These are phyloP conservation scores for Drosophila eohydei DNA, from an alignment of 2,888 invertebrate species.

Conservation along the genomic window DNA sequence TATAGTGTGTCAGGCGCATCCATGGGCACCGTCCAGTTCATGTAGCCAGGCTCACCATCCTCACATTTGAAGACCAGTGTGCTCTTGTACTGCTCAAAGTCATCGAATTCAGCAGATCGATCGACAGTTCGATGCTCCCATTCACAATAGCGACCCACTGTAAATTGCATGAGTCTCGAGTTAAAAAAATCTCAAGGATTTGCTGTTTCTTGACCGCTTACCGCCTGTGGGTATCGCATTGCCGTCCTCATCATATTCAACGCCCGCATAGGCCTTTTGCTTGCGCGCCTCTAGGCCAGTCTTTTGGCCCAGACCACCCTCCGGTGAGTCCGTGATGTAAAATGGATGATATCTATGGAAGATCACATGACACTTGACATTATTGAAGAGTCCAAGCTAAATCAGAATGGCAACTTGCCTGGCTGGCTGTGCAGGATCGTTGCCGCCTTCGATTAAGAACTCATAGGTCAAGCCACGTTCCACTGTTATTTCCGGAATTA, in stretches of 20 bases:
- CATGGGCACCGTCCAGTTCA: constrained; percentile 94
- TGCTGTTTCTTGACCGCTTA: constrained; percentile 73
- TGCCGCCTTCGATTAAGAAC: constrained; percentile 94
- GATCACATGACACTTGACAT: too few species aligned
- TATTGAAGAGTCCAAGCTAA: background rate
- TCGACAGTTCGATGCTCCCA: constrained; percentile 93
- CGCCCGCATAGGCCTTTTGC: constrained; percentile 92
- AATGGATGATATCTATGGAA: constrained; percentile 92
- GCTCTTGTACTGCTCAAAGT: constrained; percentile 91
- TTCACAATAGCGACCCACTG: constrained; percentile 94
- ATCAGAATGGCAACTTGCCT: constrained; percentile 84
- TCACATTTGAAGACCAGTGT: constrained; percentile 92
- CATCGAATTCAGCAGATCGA: constrained; percentile 89
- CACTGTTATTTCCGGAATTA: constrained; percentile 95
- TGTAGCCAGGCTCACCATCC: constrained; percentile 90
- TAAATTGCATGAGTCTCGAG: background rate
- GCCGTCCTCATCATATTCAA: constrained; percentile 90
- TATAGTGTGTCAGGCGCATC: constrained; percentile 94
- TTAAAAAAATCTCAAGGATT: background rate
- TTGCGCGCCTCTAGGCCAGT: constrained; percentile 88
- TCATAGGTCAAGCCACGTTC: constrained; percentile 94
- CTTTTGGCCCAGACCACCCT: constrained; percentile 95
- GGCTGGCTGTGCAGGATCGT: constrained; percentile 91
- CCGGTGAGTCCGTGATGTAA: constrained; percentile 94
- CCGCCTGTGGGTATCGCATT: constrained; percentile 92